Evolutionary conservation across 2,797 vertebrate genomes (phyloP).

Genomic region (Myotis planiceps): DNA sequence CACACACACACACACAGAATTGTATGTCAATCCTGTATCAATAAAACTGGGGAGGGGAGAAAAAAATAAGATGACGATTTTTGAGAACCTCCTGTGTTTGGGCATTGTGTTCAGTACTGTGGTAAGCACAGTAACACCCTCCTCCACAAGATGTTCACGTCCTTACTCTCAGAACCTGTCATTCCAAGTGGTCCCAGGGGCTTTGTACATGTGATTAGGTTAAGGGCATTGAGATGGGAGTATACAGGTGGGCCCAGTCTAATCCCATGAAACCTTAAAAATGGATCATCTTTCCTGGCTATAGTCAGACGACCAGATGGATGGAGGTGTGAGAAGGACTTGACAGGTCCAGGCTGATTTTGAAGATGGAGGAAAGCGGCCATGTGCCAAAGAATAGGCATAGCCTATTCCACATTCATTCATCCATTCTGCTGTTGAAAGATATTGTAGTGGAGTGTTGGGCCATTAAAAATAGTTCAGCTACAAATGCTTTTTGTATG

Average conservation of each 20-base stretch:
- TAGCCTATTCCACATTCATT: background rate
- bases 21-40: background rate
- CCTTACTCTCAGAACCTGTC: background rate
- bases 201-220: background rate
- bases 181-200: background rate
- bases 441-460: background rate
- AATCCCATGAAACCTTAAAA: background rate
- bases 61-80: background rate
- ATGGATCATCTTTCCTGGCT: background rate
- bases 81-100: background rate
- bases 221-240: background rate
- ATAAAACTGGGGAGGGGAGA: background rate
- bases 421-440: background rate
- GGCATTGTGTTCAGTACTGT: background rate
- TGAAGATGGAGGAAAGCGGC: background rate
- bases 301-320: background rate
- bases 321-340: background rate
- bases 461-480: background rate
- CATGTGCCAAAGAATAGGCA: background rate
- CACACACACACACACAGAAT: too few species aligned
- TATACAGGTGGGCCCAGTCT: background rate
- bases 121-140: background rate
- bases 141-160: accelerated
- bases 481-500: background rate
- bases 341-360: background rate